Evolutionary conservation across 2,113 vertebrate genomes (phyloP).

Genomic region (Hippocampus mohnikei): DNA sequence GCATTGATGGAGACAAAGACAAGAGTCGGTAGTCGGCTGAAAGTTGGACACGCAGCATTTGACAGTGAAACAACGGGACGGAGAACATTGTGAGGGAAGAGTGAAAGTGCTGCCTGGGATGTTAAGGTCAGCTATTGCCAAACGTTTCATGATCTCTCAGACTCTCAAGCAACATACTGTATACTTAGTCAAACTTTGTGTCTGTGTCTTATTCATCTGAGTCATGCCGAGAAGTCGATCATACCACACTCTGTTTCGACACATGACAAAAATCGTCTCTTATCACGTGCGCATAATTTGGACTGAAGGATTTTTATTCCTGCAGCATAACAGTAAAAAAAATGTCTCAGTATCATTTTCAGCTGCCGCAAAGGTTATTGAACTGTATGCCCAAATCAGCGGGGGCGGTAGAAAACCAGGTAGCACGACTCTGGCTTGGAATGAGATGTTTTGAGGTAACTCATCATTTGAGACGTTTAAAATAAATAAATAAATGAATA

Average conservation of each 20-base stretch:
- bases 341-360: constrained; percentile 10
- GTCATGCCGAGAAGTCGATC: neutral
- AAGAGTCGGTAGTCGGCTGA: constrained; percentile 13
- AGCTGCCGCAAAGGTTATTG: constrained; percentile 19
- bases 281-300: neutral
- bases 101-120: constrained; percentile 36
- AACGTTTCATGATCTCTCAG: constrained; percentile 9
- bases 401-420: constrained; percentile 12
- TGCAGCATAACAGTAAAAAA: constrained; percentile 3
- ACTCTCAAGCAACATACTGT: constrained; percentile 42
- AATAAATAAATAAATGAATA: neutral
- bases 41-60: constrained; percentile 27
- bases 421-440: constrained; percentile 41
- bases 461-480: neutral
- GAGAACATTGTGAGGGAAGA: neutral
- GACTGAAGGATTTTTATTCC: neutral
- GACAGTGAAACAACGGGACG: neutral
- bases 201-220: constrained; percentile 3
- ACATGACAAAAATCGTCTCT: neutral
- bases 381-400: constrained; percentile 35
- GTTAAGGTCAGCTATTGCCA: constrained; percentile 33
- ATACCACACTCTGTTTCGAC: neutral
- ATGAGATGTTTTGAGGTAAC: neutral
- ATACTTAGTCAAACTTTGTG: neutral
- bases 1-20: constrained; percentile 18